Base-by-base conservation (phyloP, 2,113 vertebrate genomes). In the Electrona antarctica region DNA sequence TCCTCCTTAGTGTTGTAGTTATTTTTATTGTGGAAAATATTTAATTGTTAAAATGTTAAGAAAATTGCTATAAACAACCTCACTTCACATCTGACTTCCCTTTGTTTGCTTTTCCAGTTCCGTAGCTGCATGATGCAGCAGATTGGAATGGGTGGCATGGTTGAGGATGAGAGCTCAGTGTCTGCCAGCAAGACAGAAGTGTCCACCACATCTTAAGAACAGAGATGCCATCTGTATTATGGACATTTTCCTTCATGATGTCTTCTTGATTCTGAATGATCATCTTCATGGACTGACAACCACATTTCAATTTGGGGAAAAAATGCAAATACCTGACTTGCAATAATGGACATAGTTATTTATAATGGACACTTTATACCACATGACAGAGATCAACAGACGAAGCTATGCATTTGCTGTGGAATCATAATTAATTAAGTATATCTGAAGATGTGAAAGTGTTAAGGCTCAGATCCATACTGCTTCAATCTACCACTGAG, bases 111-210 rank as follows among this genome's bases (percentile, higher is more conserved):
- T 11, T 80, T 76, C 79, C 85, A 96, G 94, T 95, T 96, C 88
- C 90, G 93, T 85, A 94, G 93, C 59, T 94, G 95, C 90, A 96
- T 95, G 93, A 85, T 96, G 75, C 88, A 81, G 73, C 90, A 93
- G 0, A 80, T 95, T 79, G 86, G 90, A 87, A 95, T 95, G 93
- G 94, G 94, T 0, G 92, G 94, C 71, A 93, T 84, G 93, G 92
- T 89, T 91, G 94, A 77, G 81, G 93, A 95, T 8, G 95, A 95
- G 0, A 58, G 77, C 50, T 95, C 94, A 76, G 83, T 93, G 6
- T 94, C 94, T 69, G 69, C 92, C 69, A 94, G 92, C 92, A 95
- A 95, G 90, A 95, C 94, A 6, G 94, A 95, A 88, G 80, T 92
- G 28, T 92, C 90, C 50, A 93, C 90, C 0, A 69, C 93, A 41